Base-by-base conservation (phyloP, 2,888 invertebrate species). In the Dascillus cervinus region DNA sequence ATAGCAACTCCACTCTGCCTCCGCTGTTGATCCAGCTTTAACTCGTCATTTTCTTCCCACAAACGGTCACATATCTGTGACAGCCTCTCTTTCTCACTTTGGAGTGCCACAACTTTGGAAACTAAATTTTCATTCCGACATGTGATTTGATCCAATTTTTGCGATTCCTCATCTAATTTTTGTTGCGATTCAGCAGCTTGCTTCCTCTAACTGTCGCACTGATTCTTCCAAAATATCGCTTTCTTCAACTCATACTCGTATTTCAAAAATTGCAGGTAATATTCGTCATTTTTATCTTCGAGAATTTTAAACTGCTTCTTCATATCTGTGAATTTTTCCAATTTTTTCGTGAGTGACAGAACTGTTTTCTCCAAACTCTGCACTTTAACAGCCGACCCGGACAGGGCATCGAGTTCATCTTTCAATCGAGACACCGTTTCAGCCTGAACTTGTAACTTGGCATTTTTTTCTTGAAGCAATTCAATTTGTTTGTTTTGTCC, bases 401-500 rank as follows among this genome's bases (percentile, higher is more conserved):
- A 72, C 3, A 95, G 62, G 8, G 92, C 85, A 64, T 97, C 96
- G 5, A 96, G 73, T 66, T 97, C 96, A 62, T 96, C 96, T 61
- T 85, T 89, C 1, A 90, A 61, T 20, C 79, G 72, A 28, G 85
- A 76, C 6, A 89, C 80, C 52, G 90, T 88, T 31, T 83, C 82
- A 1, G 90, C 87, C 19, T 83, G 77, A 57, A 73, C 66, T 64
- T 76, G 75, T 37, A 89, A 59, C 51, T 91, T 90, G 30, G 86
- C 84, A 52, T 88, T 80, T 60, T 82, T 83, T 22, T 82, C 74
- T 55, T 88, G 86, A 39, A 86, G 63, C 30, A 82, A 73, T 22
- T 77, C 65, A 26, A 89, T 67, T 53, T 94, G 90, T 47, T 83
- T 78, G 49, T 90, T 86, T 51, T 91, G 75, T 34, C 75, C 53